Evolutionary conservation across 2,888 invertebrate species (phyloP), one percentile per base, ranked within the genome.

Genomic region (Noctua janthina): DNA sequence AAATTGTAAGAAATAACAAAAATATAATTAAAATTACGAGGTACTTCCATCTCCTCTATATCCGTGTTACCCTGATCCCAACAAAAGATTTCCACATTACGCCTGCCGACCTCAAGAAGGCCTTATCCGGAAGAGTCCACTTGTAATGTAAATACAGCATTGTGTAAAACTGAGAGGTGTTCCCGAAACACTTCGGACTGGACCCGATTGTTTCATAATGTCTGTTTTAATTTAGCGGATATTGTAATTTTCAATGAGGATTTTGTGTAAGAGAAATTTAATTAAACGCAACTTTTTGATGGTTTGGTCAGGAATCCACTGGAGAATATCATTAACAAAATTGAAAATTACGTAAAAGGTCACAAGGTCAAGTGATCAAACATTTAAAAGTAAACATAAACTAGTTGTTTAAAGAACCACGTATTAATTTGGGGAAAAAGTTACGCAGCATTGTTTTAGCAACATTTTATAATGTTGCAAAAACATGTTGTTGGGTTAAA

Each of bases 51-150:
- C 62, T 0, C 15, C 39, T 79, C 13, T 83, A 89, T 0, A 88
- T 92, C 92, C 56, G 56, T 76, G 86, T 74, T 70, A 86, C 90
- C 93, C 92, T 92, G 92, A 92, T 91, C 92, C 74, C 92, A 93
- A 96, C 96, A 96, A 96, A 96, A 96, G 95, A 93, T 94, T 94
- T 95, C 91, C 94, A 95, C 95, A 95, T 96, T 95, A 95, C 93
- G 93, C 95, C 91, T 93, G 94, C 92, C 94, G 93, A 92, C 94
- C 94, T 94, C 91, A 93, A 94, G 95, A 92, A 93, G 92, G 92
- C 93, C 93, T 95, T 95, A 96, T 94, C 94, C 96, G 96, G 95
- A 95, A 96, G 95, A 94, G 92, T 93, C 94, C 94, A 95, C 96
- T 96, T 96, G 95, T 96, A 94, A 96, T 95, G 96, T 96, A 95